Conservation (phyloP, 1,140 invertebrate species). For the Microplitis demolitor region DNA sequence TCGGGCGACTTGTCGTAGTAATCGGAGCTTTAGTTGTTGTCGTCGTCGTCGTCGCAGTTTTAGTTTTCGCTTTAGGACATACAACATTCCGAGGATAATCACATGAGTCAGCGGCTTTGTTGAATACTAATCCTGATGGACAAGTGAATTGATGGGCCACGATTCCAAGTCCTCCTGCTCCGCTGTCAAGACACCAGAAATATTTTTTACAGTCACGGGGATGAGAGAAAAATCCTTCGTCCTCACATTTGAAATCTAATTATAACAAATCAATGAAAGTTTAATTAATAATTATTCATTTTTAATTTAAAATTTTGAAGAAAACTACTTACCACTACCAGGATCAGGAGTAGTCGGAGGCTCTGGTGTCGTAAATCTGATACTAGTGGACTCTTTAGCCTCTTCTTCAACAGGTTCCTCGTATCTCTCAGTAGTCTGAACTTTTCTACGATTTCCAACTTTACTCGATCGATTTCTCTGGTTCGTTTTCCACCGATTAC, state of each 20-base stretch:
- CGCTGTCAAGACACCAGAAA: slow-evolving; percentile 91
- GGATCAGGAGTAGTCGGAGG: slow-evolving; percentile 90
- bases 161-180: slow-evolving; percentile 84
- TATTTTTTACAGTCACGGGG: slow-evolving; percentile 93
- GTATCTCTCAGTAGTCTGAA: slow-evolving; percentile 23
- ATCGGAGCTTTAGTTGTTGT: slow-evolving; percentile 60
- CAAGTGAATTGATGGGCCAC: slow-evolving; percentile 94
- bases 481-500: not conserved
- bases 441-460: not conserved
- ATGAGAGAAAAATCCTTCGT: slow-evolving; percentile 93
- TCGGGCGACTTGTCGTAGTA: slow-evolving; percentile 58
- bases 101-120: slow-evolving; percentile 88
- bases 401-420: slow-evolving; percentile 22
- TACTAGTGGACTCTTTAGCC: slow-evolving; percentile 39
- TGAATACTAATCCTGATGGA: slow-evolving; percentile 88
- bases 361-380: slow-evolving; percentile 73
- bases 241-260: slow-evolving; percentile 86
- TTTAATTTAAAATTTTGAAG: slow-evolving; percentile 16
- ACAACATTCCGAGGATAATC: slow-evolving; percentile 88
- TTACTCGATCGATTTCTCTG: slow-evolving; percentile 1
- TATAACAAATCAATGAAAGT: slow-evolving; percentile 20
- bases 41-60: slow-evolving; percentile 52
- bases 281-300: slow-evolving; percentile 8
- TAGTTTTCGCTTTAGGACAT: slow-evolving; percentile 66
- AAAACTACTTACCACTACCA: slow-evolving; percentile 69